A percentile compares a stretch with the other conserved stretches of the same genome.
These are phyloP conservation scores for Pantherophis guttatus DNA, from an alignment of 2,113 vertebrate species.

Conservation along the genomic window DNA sequence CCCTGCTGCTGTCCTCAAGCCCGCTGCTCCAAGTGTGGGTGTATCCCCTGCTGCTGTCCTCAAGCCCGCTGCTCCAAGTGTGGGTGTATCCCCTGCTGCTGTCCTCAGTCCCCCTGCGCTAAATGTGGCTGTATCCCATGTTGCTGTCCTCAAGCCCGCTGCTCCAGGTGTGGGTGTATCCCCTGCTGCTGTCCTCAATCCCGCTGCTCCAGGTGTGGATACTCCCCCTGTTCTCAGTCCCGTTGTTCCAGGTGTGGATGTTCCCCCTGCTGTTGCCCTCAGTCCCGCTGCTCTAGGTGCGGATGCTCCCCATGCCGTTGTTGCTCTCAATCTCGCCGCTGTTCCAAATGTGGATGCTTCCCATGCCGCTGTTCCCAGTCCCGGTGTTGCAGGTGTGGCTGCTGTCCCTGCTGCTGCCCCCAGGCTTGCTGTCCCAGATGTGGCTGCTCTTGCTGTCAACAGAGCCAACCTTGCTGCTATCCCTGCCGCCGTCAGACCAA, in stretches of 20 bases:
- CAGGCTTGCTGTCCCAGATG: not conserved
- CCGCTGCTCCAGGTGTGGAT: not conserved
- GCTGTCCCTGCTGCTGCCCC: not conserved
- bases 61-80: not conserved
- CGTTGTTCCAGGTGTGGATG: not conserved
- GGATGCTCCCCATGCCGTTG: not conserved
- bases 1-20: not conserved
- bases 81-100: not conserved
- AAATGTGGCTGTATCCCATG: not conserved
- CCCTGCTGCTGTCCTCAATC: not conserved
- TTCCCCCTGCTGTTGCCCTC: not conserved
- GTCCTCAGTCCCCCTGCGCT: not conserved
- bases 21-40: not conserved
- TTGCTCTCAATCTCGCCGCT: not conserved
- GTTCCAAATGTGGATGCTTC: not conserved
- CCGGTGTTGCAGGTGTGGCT: not conserved
- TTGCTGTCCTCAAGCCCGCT: not conserved
- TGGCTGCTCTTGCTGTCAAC: not conserved
- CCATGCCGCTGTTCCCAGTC: not conserved
- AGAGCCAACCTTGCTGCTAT: not conserved
- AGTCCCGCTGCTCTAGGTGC: not conserved
- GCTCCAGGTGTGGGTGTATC: not conserved
- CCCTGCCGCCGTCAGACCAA: not conserved
- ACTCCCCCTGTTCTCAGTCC: not conserved
- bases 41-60: not conserved